Evolutionary conservation across 2,113 vertebrate species (phyloP), one percentile per base, ranked within the genome.

Genomic region (Pelecanus crispus): DNA sequence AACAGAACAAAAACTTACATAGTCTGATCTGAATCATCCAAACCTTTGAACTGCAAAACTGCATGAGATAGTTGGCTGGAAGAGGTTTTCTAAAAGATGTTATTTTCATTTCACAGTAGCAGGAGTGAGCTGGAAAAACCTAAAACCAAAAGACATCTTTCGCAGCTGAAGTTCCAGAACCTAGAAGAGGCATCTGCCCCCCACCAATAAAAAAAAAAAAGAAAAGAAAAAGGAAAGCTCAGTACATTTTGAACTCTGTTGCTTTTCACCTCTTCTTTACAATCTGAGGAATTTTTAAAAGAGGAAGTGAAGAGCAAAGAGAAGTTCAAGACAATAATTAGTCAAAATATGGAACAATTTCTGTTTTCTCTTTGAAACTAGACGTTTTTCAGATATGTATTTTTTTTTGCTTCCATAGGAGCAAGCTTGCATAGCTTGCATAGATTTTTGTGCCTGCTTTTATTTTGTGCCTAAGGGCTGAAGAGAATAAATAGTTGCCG

Each of bases 201-300:
- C 2, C 12, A 28, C 21, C 4, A 24, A 17, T 10, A 2, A 10
- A 19, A 56, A 31, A 32, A 49, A 8, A 25, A 13, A 3, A 18
- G 2, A n/a, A 36, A 22, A n/a, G 2, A 49, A 34, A 52, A 58
- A n/a, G 2, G 10, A 86, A 75, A 34, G 1, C 2, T 42, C 19
- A 13, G 7, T 3, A 82, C 71, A 50, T 63, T 31, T 75, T 92
- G 13, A 49, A 16, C 15, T 56, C 11, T 3, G 8, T 18, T 80
- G 11, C 0, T n/a, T 72, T 4, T 47, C 58, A 56, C 6, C 1
- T 31, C 1, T 58, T 9, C 1, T 74, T 67, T 42, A 24, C 53
- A 73, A 56, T 13, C 1, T 74, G 1, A 62, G 20, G 31, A 58
- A 24, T 26, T 59, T 63, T 85, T 47, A 13, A 38, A 92, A 77